Evolutionary conservation across 2,888 invertebrate species (phyloP), one percentile per base, ranked within the genome.

Genomic region (Sarcophaga variegata): DNA sequence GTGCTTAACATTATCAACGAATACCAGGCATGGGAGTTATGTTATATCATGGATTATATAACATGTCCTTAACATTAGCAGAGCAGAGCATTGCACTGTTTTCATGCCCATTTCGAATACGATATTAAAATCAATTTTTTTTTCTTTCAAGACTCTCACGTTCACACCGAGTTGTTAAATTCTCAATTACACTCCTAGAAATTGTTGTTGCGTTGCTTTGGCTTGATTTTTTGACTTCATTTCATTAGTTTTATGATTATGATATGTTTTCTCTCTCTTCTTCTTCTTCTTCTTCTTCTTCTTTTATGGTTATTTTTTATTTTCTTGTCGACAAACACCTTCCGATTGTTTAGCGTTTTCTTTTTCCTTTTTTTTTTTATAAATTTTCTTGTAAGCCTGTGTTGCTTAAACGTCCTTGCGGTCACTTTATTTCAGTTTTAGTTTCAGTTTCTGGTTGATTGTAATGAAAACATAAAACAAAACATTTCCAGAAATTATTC

Each of bases 121-220:
- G 37, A 37, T 81, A 81, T 83, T 75, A 81, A 87, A 84, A 81
- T 79, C 12, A 76, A 76, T 81, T 75, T 81, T 76, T 80, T 77
- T 77, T 79, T 75, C 77, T 76, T 80, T 77, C 74, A 60, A 54
- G 17, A 49, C 87, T 89, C 91, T 90, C 91, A 91, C 91, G 91
- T 92, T 92, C 91, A 88, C 92, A 90, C 87, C 88, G 89, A 90
- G 88, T 86, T 89, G 91, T 90, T 91, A 91, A 91, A 89, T 72
- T 37, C 20, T 66, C 45, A 49, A 64, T 77, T 66, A 45, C 12
- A 66, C 20, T 47, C 37, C 59, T 59, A 17, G 59, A 17, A 59
- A 17, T 17, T 49, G 22, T 63, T 72, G 14, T 60, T 45, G 47
- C 10, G 25, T 12, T 60, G 27, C 72, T 75, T 88, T 89, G 88